Base-by-base conservation (phyloP, 2,888 invertebrate genomes). In the Ormyrus thymus region DNA sequence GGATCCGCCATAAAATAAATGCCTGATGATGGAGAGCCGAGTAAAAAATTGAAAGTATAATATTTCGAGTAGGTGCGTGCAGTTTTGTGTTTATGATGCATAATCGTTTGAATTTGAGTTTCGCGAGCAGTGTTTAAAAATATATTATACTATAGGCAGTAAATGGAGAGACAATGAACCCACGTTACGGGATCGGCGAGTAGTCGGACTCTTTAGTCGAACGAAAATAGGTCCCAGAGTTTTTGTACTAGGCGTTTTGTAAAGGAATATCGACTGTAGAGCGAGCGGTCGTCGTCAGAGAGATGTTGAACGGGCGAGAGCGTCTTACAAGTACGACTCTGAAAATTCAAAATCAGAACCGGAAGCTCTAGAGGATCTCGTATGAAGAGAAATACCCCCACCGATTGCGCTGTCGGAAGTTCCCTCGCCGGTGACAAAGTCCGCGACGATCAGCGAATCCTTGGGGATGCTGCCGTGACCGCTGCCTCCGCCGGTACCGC, bases 281-380 rank as follows among this genome's bases (percentile, higher is more conserved):
- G 15, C 15, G 43, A 71, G 11, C 29, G 46, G 9, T 10, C 15
- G 10, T 29, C 64, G 62, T 10, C 43, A 15, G 45, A 15, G 59
- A 15, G n/a, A 10, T 46, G 11, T 45, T 7, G 58, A 13, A n/a
- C n/a, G 46, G 8, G 7, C 64, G 45, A 43, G 68, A 50, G 6
- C 50, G 56, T 7, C 0, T 90, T 92, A 96, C 87, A 96, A 93
- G 91, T 96, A 97, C 89, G 96, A 96, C 90, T 96, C 96, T 83
- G 96, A 96, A 90, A 96, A 96, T 90, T 97, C 96, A 88, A 95
- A 93, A 91, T 96, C 96, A 81, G 96, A 96, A 90, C 95, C 95
- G 89, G 95, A 96, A 88, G 95, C 95, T 86, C 95, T 93, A 82
- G 95, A 95, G 83, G 95, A 95, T 87, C 95, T 93, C 84, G 95